These are phyloP conservation scores for Eristalis tenax DNA, from an alignment of 2,888 invertebrate genomes.

Conservation along the genomic window DNA sequence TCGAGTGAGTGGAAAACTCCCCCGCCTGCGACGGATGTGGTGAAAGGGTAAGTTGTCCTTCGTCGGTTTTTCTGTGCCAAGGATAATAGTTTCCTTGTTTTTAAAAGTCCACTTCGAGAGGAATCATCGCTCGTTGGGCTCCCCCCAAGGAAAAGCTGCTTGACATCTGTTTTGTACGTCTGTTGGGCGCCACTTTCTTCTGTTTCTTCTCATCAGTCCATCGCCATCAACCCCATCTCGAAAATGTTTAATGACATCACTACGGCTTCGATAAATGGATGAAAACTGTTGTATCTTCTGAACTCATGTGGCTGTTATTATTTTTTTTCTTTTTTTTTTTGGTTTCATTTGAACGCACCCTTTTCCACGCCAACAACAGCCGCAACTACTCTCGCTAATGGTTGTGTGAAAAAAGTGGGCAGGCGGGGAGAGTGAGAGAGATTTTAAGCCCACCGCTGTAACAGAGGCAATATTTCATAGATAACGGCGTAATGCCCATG, in stretches of 20 bases:
- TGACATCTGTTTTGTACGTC: slow-evolving; percentile 48
- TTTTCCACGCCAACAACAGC: slow-evolving; percentile 8
- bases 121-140: background rate
- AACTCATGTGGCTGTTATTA: no score
- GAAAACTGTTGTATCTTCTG: slow-evolving; percentile 7
- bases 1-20: background rate
- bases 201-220: background rate
- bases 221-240: background rate
- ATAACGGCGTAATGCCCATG: slow-evolving; percentile 66
- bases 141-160: slow-evolving; percentile 13
- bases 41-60: slow-evolving; percentile 17
- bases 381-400: slow-evolving; percentile 10
- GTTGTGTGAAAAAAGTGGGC: background rate
- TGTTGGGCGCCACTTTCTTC: slow-evolving; percentile 61
- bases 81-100: slow-evolving; percentile 43
- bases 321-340: background rate
- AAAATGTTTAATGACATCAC: slow-evolving; percentile 56
- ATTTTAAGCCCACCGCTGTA: slow-evolving; percentile 28
- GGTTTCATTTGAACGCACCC: slow-evolving; percentile 50
- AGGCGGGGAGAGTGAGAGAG: background rate
- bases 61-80: slow-evolving; percentile 14
- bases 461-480: slow-evolving; percentile 63
- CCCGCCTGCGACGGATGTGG: background rate
- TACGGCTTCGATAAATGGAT: slow-evolving; percentile 8
- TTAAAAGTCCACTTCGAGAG: slow-evolving; percentile 17